A percentile compares a stretch with the other conserved stretches of the same genome.
These are phyloP conservation scores for Trogon surrucura DNA, from an alignment of 2,113 vertebrate genomes.

Conservation along the genomic window DNA sequence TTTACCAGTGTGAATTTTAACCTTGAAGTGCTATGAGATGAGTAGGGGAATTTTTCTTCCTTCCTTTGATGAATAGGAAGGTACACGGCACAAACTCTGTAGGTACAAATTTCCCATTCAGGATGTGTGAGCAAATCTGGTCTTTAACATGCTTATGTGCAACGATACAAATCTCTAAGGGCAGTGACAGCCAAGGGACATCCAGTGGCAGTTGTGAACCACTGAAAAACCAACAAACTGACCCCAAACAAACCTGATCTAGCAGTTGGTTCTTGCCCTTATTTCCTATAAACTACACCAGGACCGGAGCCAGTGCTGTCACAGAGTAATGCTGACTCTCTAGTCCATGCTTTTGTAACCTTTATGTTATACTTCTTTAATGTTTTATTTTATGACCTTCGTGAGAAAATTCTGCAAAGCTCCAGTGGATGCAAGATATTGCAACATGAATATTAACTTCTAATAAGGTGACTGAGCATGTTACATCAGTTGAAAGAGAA, in stretches of 20 bases:
- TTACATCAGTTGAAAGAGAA: neutral
- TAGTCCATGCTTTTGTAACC: constrained; percentile 62
- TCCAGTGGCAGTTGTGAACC: neutral
- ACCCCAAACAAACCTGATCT: neutral
- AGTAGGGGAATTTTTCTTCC: neutral
- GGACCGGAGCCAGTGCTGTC: constrained; percentile 54
- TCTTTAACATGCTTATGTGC: neutral
- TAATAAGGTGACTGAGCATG: constrained; percentile 21
- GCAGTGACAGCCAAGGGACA: neutral
- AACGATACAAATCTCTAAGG: neutral
- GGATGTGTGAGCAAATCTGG: neutral
- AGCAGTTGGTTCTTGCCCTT: constrained; percentile 21
- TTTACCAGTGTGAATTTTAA: constrained; percentile 16
- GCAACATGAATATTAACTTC: constrained; percentile 56
- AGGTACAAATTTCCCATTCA: neutral
- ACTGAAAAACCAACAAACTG: neutral
- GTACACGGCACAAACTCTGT: fast-evolving
- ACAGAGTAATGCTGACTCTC: constrained; percentile 57
- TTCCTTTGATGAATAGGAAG: neutral
- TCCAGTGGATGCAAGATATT: constrained; percentile 52
- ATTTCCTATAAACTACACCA: constrained; percentile 9
- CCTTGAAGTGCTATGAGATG: neutral
- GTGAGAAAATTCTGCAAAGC: constrained; percentile 64
- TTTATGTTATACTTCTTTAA: constrained; percentile 60
- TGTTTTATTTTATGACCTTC: constrained; percentile 75